Evolutionary conservation across 2,888 invertebrate species (phyloP).

Genomic region (Macropis europaea): DNA sequence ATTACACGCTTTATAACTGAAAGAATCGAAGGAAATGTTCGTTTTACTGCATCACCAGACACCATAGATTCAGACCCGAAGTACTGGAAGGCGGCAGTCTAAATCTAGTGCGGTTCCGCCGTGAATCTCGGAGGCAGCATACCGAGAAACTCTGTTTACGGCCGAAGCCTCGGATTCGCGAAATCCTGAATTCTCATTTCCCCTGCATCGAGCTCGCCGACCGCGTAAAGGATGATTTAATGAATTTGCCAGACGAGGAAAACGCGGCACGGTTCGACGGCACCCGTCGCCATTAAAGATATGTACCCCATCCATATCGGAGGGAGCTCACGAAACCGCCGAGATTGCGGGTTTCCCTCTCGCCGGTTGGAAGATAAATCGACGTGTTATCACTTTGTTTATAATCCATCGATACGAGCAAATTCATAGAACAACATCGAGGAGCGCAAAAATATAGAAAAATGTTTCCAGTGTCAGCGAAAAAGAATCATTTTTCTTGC

Average conservation of each 20-base stretch:
- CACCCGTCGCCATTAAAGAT: background rate
- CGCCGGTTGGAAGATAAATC: no score
- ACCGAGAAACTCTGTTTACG: conserved; percentile 62
- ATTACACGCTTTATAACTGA: conserved; percentile 9
- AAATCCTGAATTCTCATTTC: conserved; percentile 56
- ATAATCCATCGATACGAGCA: no score
- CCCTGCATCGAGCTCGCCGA: conserved; percentile 42
- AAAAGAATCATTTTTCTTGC: no score
- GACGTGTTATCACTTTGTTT: no score
- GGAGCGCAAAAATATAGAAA: no score
- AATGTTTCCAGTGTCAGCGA: no score
- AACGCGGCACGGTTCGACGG: conserved; percentile 8
- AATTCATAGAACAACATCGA: no score
- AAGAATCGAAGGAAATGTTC: conserved; percentile 44
- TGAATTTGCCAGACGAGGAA: conserved; percentile 18
- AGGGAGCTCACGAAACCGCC: background rate
- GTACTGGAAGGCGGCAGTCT: conserved; percentile 41
- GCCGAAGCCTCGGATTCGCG: conserved; percentile 46
- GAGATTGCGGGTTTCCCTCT: background rate
- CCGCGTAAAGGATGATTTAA: conserved; percentile 56
- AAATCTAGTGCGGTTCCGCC: conserved; percentile 53
- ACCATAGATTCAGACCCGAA: conserved; percentile 46
- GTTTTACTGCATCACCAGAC: conserved; percentile 47
- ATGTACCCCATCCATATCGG: background rate
- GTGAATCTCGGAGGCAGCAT: conserved; percentile 59